phyloP scores from a whole-genome alignment of 1,140 invertebrate genomes.

The Zophobas atratus region DNA sequence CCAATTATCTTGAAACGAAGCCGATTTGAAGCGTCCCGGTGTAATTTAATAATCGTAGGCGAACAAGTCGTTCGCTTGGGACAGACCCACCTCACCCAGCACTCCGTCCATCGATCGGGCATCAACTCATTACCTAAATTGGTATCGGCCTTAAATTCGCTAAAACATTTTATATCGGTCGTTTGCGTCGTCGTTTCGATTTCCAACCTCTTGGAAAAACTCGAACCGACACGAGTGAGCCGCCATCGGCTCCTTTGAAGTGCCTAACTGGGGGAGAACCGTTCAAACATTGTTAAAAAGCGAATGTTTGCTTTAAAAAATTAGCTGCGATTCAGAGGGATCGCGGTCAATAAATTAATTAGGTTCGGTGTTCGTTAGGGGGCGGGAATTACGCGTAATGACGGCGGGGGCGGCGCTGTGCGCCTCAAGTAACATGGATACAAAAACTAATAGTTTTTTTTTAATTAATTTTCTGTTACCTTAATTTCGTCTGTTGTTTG shows the following conservation, averaged over 20 bases:
- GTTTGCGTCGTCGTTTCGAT: slow-evolving; percentile 30
- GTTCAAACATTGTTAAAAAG: slow-evolving; percentile 36
- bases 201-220: slow-evolving; percentile 36
- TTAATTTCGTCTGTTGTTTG: too few relatives aligned
- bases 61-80: slow-evolving; percentile 51
- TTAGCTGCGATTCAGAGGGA: slow-evolving; percentile 13
- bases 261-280: slow-evolving; percentile 1
- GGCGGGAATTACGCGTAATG: background rate
- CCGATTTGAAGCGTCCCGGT: slow-evolving; percentile 50
- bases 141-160: slow-evolving; percentile 55
- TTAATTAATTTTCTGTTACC: too few relatives aligned
- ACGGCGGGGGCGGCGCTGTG: too few relatives aligned
- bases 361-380: slow-evolving; percentile 2
- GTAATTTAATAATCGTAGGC: slow-evolving; percentile 56
- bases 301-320: slow-evolving; percentile 35
- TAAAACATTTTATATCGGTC: slow-evolving; percentile 49
- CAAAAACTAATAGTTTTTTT: too few relatives aligned
- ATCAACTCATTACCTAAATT: slow-evolving; percentile 58
- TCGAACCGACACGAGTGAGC: background rate
- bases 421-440: too few relatives aligned
- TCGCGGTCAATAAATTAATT: slow-evolving; percentile 25
- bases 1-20: slow-evolving; percentile 56
- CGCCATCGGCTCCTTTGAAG: slow-evolving; percentile 15
- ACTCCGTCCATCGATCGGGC: slow-evolving; percentile 50
- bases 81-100: slow-evolving; percentile 32